A percentile compares a stretch with the other conserved stretches of the same genome.
Conservation (phyloP, 2,797 vertebrate genomes). For the Gastrophryne carolinensis region DNA sequence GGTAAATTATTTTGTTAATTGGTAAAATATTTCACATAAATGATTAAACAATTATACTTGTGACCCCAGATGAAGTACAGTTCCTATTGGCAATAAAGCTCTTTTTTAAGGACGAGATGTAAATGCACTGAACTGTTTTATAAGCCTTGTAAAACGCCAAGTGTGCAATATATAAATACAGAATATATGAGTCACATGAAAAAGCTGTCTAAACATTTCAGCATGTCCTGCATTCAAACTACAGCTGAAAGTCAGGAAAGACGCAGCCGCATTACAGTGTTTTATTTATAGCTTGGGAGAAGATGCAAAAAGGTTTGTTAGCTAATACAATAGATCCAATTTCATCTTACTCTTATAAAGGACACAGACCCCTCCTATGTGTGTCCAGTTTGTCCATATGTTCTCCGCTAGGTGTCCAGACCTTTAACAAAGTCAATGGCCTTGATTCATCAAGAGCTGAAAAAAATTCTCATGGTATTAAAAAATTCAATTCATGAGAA, state of each 20-base stretch:
- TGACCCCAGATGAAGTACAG: background rate
- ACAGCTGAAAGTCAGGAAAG: background rate
- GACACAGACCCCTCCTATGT: no score
- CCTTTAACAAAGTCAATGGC: no score
- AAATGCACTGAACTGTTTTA: slow-evolving; percentile 28
- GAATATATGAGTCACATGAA: slow-evolving; percentile 20
- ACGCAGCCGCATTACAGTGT: background rate
- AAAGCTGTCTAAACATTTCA: slow-evolving; percentile 11
- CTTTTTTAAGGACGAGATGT: slow-evolving; percentile 1
- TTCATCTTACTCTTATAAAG: no score
- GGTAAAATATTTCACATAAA: background rate
- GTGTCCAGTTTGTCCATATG: no score
- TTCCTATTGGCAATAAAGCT: background rate
- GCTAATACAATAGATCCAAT: no score
- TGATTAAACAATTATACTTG: background rate
- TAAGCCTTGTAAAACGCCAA: slow-evolving; percentile 24
- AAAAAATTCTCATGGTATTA: no score
- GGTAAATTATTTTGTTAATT: background rate
- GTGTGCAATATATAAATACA: slow-evolving; percentile 21
- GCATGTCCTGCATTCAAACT: background rate
- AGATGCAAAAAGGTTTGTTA: background rate
- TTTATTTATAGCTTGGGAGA: background rate
- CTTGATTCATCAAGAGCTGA: no score
- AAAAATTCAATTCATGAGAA: no score
- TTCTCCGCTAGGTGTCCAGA: no score